These are phyloP conservation scores for Gouania willdenowi DNA, from an alignment of 2,797 vertebrate genomes.

Conservation along the genomic window DNA sequence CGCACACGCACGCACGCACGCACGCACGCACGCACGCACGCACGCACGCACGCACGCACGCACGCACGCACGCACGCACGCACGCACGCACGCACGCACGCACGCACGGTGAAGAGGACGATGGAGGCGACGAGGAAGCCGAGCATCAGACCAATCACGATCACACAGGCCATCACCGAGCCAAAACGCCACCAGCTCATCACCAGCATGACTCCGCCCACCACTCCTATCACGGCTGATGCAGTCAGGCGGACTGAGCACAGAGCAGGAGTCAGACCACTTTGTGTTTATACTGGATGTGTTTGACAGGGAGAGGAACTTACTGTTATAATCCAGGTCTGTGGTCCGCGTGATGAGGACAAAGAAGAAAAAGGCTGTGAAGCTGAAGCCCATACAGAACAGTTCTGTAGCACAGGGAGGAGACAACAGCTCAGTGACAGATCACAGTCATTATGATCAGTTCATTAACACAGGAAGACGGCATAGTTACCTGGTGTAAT, in stretches of 20 bases:
- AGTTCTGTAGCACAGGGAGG: slow-evolving; percentile 68
- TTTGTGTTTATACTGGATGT: too few species aligned
- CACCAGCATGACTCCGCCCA: slow-evolving; percentile 82
- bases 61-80: not conserved
- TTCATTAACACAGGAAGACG: too few species aligned
- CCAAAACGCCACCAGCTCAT: slow-evolving; percentile 92
- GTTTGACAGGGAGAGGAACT: too few species aligned
- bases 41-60: too few species aligned
- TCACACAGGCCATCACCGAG: slow-evolving; percentile 76
- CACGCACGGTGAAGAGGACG: slow-evolving; percentile 87
- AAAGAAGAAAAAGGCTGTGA: slow-evolving; percentile 83
- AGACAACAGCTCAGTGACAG: not conserved
- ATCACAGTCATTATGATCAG: too few species aligned
- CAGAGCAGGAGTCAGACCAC: too few species aligned
- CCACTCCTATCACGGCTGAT: slow-evolving; percentile 75
- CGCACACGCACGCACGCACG: too few species aligned
- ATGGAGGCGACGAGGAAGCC: slow-evolving; percentile 81
- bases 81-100: not conserved
- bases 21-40: too few species aligned
- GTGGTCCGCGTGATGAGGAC: slow-evolving; percentile 80
- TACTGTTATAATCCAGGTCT: slow-evolving; percentile 80
- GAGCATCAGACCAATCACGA: slow-evolving; percentile 83
- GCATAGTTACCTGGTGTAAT: too few species aligned
- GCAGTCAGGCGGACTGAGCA: slow-evolving; percentile 78
- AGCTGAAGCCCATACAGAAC: slow-evolving; percentile 89